These are phyloP conservation scores for Pyralis farinalis DNA, from an alignment of 2,888 invertebrate genomes.

Conservation along the genomic window DNA sequence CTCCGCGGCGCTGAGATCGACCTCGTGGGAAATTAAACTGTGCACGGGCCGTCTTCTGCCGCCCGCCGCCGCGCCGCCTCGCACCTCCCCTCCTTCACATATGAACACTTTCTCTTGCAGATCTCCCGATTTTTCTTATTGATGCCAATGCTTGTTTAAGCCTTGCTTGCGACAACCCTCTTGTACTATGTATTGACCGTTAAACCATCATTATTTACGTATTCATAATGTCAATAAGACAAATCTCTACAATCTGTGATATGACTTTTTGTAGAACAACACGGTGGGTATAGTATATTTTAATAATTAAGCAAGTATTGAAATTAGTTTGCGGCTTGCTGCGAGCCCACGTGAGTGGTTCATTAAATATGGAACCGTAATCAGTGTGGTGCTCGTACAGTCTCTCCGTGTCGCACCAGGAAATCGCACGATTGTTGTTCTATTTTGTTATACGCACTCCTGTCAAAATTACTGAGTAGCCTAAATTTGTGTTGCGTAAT, in stretches of 20 bases:
- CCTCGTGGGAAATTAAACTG: conserved; percentile 82
- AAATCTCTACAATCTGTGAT: background rate
- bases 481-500: background rate
- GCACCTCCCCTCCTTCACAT: conserved; percentile 57
- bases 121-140: conserved; percentile 68
- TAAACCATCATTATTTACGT: too few relatives aligned
- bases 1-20: conserved; percentile 77
- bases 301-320: conserved; percentile 62
- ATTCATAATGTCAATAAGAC: background rate
- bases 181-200: background rate
- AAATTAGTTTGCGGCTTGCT: conserved; percentile 66
- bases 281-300: conserved; percentile 19
- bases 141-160: conserved; percentile 24
- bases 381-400: conserved; percentile 64
- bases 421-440: conserved; percentile 43
- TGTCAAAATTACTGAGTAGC: background rate
- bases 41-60: conserved; percentile 75
- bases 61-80: conserved; percentile 44
- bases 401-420: conserved; percentile 48
- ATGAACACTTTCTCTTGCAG: conserved; percentile 70
- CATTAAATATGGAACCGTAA: conserved; percentile 77
- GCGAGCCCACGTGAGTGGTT: conserved; percentile 61
- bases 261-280: background rate
- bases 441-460: conserved; percentile 33
- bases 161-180: background rate